phyloP scores from a whole-genome alignment of 2,888 invertebrate species.

The Syritta pipiens region DNA sequence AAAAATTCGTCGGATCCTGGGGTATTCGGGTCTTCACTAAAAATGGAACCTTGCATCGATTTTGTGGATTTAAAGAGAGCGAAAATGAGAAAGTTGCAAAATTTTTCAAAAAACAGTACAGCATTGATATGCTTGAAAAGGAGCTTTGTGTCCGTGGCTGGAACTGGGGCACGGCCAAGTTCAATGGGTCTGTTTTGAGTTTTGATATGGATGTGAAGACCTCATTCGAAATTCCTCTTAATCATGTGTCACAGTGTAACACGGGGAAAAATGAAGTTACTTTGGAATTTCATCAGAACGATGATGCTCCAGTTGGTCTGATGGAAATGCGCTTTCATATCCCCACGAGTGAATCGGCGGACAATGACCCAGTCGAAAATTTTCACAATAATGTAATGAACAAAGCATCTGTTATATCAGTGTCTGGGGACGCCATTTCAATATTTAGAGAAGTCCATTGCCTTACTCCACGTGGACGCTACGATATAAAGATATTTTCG shows the following conservation, averaged over 20 bases:
- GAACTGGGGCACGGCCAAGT: constrained; percentile 99
- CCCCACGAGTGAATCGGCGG: constrained; percentile 92
- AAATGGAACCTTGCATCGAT: constrained; percentile 93
- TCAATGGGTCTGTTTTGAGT: constrained; percentile 91
- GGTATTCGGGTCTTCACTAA: constrained; percentile 94
- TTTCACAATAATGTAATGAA: constrained; percentile 98
- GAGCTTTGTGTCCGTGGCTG: constrained; percentile 97
- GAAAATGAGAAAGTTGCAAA: constrained; percentile 96
- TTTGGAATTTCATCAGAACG: constrained; percentile 99
- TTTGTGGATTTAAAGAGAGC: constrained; percentile 94
- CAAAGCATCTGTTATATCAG: constrained; percentile 98
- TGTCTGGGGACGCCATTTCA: constrained; percentile 98
- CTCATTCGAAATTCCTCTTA: constrained; percentile 97
- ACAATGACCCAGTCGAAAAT: constrained; percentile 96
- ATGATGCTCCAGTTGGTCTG: constrained; percentile 97
- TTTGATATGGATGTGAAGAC: constrained; percentile 91
- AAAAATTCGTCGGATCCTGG: constrained; percentile 93
- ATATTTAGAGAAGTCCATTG: constrained; percentile 98
- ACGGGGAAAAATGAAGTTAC: constrained; percentile 99
- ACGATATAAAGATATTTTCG: constrained; percentile 95
- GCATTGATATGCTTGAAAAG: constrained; percentile 92
- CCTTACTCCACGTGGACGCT: constrained; percentile 95
- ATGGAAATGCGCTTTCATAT: constrained; percentile 99
- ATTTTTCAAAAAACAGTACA: constrained; percentile 91
- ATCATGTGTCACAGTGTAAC: constrained; percentile 96